Percentiles rank a stretch among this genome's conserved stretches.
These are phyloP conservation scores for Metaphire vulgaris DNA, from an alignment of 1,140 invertebrate species.

Conservation along the genomic window DNA sequence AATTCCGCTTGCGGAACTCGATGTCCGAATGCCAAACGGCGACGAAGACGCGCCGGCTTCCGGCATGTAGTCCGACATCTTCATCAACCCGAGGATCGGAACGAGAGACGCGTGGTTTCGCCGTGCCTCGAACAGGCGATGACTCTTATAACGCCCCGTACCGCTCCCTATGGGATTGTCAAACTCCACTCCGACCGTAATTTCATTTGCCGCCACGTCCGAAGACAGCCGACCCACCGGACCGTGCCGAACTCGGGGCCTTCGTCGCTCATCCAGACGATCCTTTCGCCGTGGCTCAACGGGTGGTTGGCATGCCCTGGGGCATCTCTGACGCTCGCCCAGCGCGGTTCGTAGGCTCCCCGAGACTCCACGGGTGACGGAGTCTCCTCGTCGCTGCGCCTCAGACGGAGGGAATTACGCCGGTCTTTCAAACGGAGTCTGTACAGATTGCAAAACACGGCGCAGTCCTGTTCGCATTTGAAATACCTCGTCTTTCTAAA, in stretches of 20 bases:
- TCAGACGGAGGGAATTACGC: background rate
- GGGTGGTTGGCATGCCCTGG: conserved; percentile 31
- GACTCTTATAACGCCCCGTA: background rate
- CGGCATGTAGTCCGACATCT: background rate
- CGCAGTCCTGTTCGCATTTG: background rate
- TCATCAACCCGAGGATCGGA: background rate
- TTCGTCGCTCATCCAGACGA: conserved; percentile 56
- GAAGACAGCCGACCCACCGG: conserved; percentile 58
- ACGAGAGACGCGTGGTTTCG: conserved; percentile 1
- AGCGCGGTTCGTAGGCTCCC: background rate
- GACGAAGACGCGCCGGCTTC: background rate
- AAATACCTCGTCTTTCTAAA: background rate
- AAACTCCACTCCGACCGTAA: conserved; percentile 59
- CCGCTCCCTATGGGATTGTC: conserved; percentile 31
- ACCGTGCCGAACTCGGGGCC: conserved; percentile 55
- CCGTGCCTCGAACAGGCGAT: background rate
- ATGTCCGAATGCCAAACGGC: background rate
- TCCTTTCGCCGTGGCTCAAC: conserved; percentile 53
- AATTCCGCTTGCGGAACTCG: background rate
- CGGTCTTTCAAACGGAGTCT: conserved; percentile 3
- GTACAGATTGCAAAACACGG: background rate
- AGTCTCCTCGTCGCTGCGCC: background rate
- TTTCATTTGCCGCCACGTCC: conserved; percentile 50
- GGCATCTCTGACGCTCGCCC: background rate
- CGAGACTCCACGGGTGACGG: background rate